phyloP scores from a whole-genome alignment of 2,797 vertebrate genomes.

The Notoglanidium macrostoma region DNA sequence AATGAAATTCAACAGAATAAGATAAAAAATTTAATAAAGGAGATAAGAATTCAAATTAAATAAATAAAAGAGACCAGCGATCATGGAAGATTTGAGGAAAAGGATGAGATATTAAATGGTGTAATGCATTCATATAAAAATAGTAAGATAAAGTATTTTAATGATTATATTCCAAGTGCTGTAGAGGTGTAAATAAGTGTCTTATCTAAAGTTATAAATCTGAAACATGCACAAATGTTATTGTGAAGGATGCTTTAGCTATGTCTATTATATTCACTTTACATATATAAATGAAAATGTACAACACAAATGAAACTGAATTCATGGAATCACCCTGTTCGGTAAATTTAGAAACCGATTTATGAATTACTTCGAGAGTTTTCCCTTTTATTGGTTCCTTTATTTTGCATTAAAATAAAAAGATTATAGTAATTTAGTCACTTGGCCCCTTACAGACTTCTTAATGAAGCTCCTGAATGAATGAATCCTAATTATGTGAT shows the following conservation, averaged over 20 bases:
- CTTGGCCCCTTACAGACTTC: conserved; percentile 21
- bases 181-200: background rate
- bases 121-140: background rate
- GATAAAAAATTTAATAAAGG: no score
- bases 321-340: background rate
- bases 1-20: no score
- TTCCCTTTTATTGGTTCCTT: background rate
- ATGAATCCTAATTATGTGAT: conserved; percentile 9
- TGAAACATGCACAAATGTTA: background rate
- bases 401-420: background rate
- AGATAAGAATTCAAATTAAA: no score
- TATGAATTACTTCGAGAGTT: background rate
- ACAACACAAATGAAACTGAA: background rate
- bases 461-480: conserved; percentile 5
- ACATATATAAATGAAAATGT: background rate
- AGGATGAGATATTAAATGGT: background rate
- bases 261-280: background rate
- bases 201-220: no score
- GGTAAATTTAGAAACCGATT: background rate
- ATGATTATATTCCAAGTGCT: background rate
- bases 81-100: no score
- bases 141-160: background rate
- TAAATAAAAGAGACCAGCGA: no score
- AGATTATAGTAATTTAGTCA: background rate
- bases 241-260: background rate